A percentile compares a stretch with the other conserved stretches of the same genome.
Conservation (phyloP, 2,797 vertebrate genomes). For the Fratercula arctica region DNA sequence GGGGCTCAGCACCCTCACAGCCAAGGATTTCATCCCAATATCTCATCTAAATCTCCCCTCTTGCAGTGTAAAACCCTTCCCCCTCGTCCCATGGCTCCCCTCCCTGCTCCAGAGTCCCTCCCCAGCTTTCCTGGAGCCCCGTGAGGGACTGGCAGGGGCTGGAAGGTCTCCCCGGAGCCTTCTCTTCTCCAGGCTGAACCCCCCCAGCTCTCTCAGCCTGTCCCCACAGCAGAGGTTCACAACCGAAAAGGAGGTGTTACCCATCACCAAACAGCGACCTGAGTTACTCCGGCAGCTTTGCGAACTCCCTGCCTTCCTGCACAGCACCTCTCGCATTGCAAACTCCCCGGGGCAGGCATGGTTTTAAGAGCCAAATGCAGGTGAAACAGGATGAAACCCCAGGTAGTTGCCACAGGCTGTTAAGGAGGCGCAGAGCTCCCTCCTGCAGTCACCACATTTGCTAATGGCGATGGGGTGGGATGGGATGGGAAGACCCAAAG, state of each 20-base stretch:
- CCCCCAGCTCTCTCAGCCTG: neutral
- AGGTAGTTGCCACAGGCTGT: neutral
- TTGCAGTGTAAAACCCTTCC: neutral
- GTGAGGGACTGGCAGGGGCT: neutral
- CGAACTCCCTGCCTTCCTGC: neutral
- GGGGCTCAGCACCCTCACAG: neutral
- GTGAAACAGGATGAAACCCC: neutral
- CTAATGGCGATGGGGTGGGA: accelerated
- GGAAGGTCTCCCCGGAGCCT: neutral
- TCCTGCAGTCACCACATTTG: neutral
- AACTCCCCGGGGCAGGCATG: accelerated
- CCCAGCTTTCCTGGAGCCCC: neutral
- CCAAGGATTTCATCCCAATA: too few relatives aligned
- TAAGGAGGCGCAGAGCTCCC: neutral
- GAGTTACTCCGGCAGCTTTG: neutral
- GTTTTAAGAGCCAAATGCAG: neutral
- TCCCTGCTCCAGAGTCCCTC: neutral
- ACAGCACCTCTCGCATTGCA: neutral
- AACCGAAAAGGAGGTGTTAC: accelerated
- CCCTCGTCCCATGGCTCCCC: neutral
- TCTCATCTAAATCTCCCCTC: neutral
- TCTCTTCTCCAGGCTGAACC: neutral
- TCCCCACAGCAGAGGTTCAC: neutral
- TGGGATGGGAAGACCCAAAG: neutral
- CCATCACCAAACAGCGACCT: neutral